Evolutionary conservation across 2,888 invertebrate genomes (phyloP), one percentile per base, ranked within the genome.

Genomic region (Stegophylla sp.): DNA sequence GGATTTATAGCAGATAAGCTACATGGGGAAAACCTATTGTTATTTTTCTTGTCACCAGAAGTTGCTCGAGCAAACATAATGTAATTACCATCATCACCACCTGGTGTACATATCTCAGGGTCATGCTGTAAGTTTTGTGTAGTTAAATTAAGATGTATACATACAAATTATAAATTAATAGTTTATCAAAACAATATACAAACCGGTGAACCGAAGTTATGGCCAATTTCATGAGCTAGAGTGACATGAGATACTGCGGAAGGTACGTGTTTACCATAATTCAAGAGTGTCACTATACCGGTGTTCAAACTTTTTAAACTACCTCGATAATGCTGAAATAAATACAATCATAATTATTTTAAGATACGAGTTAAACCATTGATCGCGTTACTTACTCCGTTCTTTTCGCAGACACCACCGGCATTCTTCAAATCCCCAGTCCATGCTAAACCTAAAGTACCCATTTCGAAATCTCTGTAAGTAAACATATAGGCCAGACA

Each of bases 41-140:
- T 99, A 89, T 99, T 98, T 87, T 92, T 93, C 86, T 97, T 94
- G 88, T 98, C 98, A 61, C 99, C 98, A 85, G 97, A 97, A 77
- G 98, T 99, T 51, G 98, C 98, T 83, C 98, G 92, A 28, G 98
- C 97, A 88, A 98, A 99, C 99, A 99, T 99, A 86, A 99, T 98
- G 88, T 93, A 99, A 89, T 99, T 99, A 63, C 99, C 99, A 87
- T 95, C 95, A 86, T 96, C 95, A 23, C 94, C 97, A 82, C 96
- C 97, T 5, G 97, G 97, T 0, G 97, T 95, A 87, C 93, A 97
- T 86, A 91, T 92, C 87, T 96, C 96, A 0, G 96, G 96, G 88
- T 98, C 97, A 87, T 98, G 97, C 96, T 97, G 87, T 13, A 88
- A 85, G 34, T 84, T 77, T n/a, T 53, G 59, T 77, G 10, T 26